phyloP scores from a whole-genome alignment of 2,888 invertebrate species.

The Dendrolimus pini region DNA sequence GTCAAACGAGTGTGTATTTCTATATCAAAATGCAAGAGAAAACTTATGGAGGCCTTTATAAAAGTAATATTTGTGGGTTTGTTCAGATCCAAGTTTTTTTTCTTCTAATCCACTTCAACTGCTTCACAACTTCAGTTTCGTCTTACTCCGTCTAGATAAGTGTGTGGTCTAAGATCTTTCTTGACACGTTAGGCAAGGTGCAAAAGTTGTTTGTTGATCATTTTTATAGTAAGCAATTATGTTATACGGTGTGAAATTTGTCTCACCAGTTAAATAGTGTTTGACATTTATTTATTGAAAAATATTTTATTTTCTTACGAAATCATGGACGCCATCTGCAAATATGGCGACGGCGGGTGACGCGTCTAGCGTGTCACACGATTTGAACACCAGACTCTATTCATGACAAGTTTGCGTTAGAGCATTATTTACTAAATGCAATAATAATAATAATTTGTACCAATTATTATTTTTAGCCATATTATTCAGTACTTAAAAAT shows the following conservation, averaged over 20 bases:
- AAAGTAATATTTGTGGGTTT: no score
- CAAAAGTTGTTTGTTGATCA: slow-evolving; percentile 72
- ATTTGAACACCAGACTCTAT: background rate
- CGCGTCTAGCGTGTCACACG: slow-evolving; percentile 27
- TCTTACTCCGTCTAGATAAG: no score
- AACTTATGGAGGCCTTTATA: no score
- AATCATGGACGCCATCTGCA: slow-evolving; percentile 69
- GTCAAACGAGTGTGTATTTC: no score
- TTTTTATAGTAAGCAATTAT: slow-evolving; percentile 75
- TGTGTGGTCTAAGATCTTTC: slow-evolving; percentile 22
- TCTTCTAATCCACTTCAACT: no score
- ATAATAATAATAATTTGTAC: background rate
- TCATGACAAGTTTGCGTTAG: background rate
- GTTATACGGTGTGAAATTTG: slow-evolving; percentile 67
- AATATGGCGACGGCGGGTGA: slow-evolving; percentile 59
- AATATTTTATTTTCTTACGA: slow-evolving; percentile 73
- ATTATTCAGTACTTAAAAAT: slow-evolving; percentile 38
- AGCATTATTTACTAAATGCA: background rate
- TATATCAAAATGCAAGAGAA: no score
- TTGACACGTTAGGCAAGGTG: slow-evolving; percentile 60
- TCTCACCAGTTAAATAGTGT: slow-evolving; percentile 70
- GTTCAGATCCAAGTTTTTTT: no score
- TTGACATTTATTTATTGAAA: slow-evolving; percentile 75
- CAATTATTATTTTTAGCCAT: background rate
- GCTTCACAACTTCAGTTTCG: no score